Evolutionary conservation across 2,888 invertebrate genomes (phyloP).

Genomic region (Shargacucullia verbasci): DNA sequence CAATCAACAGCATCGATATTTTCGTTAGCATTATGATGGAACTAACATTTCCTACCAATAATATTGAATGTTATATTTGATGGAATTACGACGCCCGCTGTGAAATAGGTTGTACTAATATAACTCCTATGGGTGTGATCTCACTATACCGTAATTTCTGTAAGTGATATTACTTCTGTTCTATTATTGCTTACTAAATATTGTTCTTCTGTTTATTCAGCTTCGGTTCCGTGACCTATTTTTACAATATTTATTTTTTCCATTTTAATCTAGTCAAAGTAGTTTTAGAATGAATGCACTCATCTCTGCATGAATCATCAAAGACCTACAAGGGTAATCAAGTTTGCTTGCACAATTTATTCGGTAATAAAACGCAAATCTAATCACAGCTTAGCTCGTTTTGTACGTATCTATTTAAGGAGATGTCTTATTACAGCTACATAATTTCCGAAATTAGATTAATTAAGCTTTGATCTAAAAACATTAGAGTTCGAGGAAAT

Average conservation of each 20-base stretch:
- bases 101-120: conserved; percentile 73
- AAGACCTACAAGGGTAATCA: conserved; percentile 12
- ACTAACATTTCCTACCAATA: conserved; percentile 68
- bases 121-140: conserved; percentile 76
- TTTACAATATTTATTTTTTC: conserved; percentile 22
- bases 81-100: conserved; percentile 75
- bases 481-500: conserved; percentile 12
- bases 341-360: conserved; percentile 20
- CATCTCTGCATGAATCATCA: conserved; percentile 11
- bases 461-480: conserved; percentile 45
- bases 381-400: conserved; percentile 13
- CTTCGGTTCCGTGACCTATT: conserved; percentile 32
- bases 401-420: conserved; percentile 25
- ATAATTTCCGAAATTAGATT: conserved; percentile 22
- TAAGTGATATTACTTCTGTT: conserved; percentile 57
- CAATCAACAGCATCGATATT: conserved; percentile 59
- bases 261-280: neutral
- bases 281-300: conserved; percentile 1
- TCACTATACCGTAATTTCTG: conserved; percentile 61
- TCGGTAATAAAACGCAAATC: conserved; percentile 16
- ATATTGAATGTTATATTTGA: conserved; percentile 67
- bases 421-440: conserved; percentile 30
- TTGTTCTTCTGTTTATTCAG: conserved; percentile 39
- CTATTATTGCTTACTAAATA: conserved; percentile 47
- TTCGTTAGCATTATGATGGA: conserved; percentile 62